Evolutionary conservation across 35 echinoderm and acorn worm genomes (phyloP).

Genomic region (Stichopus chloronotus): DNA sequence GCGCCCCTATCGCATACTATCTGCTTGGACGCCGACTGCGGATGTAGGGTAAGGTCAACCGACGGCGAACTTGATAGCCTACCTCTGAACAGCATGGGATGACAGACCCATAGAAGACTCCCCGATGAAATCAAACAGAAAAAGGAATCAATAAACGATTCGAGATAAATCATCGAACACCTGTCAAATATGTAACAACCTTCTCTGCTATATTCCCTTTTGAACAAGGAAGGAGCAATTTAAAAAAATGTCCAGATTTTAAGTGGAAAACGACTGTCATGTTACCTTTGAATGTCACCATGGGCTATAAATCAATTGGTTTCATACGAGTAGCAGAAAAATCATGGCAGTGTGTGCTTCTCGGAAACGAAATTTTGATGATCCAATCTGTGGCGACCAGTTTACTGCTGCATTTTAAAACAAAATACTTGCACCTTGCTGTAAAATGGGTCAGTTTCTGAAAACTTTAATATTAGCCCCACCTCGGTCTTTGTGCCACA

Average conservation of each 20-base stretch:
- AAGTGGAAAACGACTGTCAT: neutral
- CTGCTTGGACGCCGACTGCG: constrained; percentile 4
- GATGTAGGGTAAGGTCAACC: constrained; percentile 35
- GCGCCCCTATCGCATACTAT: neutral
- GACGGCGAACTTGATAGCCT: neutral
- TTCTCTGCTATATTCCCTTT: neutral
- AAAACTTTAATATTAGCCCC: no score
- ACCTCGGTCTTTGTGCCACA: no score
- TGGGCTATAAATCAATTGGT: neutral
- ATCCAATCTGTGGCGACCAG: no score
- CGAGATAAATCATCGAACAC: constrained; percentile 7
- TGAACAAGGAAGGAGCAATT: neutral
- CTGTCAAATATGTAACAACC: constrained; percentile 1
- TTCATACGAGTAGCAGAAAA: neutral
- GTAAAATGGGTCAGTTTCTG: no score
- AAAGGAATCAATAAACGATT: constrained; percentile 1
- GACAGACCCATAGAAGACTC: neutral
- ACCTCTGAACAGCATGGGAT: neutral
- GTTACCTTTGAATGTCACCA: neutral
- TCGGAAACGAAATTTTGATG: no score
- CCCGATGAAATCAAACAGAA: neutral
- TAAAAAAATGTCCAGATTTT: neutral
- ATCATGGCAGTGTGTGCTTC: no score
- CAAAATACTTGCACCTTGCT: no score
- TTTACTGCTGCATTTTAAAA: no score